These are phyloP conservation scores for Thymelicus sylvestris DNA, from an alignment of 2,888 invertebrate species.

Conservation along the genomic window DNA sequence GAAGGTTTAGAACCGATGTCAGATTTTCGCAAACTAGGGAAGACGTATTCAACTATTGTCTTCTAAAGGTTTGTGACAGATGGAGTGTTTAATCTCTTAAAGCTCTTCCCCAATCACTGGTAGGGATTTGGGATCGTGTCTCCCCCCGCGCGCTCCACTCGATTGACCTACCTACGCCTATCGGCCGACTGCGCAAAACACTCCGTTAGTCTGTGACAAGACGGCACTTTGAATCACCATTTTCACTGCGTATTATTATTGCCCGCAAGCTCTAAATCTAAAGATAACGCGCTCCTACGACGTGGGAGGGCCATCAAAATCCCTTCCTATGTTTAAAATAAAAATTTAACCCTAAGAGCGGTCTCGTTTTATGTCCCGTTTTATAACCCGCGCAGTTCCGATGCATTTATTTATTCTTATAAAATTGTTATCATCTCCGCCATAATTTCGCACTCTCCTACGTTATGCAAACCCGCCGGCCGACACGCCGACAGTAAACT, in stretches of 20 bases:
- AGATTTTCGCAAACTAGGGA: too few relatives aligned
- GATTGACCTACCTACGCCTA: background rate
- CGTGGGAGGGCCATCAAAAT: constrained; percentile 79
- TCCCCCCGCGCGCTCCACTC: too few relatives aligned
- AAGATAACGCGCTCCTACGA: constrained; percentile 71
- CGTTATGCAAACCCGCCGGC: constrained; percentile 45
- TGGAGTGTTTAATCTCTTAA: too few relatives aligned
- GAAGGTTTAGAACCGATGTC: too few relatives aligned
- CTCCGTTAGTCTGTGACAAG: constrained; percentile 25
- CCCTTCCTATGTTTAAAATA: constrained; percentile 84
- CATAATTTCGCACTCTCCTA: constrained; percentile 56
- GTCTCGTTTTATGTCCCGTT: constrained; percentile 71
- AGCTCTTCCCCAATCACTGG: too few relatives aligned
- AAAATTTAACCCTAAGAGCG: constrained; percentile 80
- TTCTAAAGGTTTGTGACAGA: too few relatives aligned
- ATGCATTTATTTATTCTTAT: constrained; percentile 74
- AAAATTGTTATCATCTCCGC: constrained; percentile 67
- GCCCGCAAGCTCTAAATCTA: constrained; percentile 73
- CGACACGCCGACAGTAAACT: constrained; percentile 50
- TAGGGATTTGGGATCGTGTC: too few relatives aligned
- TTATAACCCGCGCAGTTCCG: constrained; percentile 58
- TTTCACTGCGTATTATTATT: constrained; percentile 59
- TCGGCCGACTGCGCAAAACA: background rate
- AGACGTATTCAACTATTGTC: too few relatives aligned
- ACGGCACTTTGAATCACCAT: constrained; percentile 52